A percentile compares a stretch with the other conserved stretches of the same genome.
Conservation (phyloP, 2,888 invertebrate genomes). For the Lasioglossum marginatum region DNA sequence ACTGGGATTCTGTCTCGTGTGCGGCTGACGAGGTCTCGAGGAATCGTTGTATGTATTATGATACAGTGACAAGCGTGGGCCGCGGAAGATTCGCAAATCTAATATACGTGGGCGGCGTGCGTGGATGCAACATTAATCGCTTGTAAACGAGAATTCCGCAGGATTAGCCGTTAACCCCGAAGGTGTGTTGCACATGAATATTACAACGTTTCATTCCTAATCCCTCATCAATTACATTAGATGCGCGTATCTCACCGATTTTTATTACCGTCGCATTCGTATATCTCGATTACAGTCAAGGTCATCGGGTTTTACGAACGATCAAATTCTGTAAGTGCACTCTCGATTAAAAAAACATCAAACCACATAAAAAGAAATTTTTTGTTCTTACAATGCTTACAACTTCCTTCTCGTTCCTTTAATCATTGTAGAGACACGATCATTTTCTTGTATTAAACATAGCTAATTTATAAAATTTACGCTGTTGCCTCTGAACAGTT, state of each 20-base stretch:
- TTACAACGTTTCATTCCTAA: neutral
- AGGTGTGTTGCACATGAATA: conserved; percentile 1
- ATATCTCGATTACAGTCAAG: neutral
- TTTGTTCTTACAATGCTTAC: no score
- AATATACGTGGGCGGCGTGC: conserved; percentile 52
- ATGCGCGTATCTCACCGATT: neutral
- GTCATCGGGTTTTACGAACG: neutral
- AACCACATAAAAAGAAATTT: no score
- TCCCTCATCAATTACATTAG: neutral
- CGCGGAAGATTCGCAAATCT: conserved; percentile 53
- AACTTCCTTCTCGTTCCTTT: no score
- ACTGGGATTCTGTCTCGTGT: conserved; percentile 39
- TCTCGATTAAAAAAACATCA: neutral
- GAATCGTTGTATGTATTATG: conserved; percentile 53
- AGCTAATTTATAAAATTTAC: no score
- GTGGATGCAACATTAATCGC: conserved; percentile 66
- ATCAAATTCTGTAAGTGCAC: neutral
- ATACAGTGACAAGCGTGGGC: conserved; percentile 57
- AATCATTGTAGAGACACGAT: no score
- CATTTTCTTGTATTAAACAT: no score
- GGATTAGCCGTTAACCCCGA: conserved; percentile 40
- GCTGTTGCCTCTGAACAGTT: neutral
- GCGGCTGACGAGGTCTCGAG: conserved; percentile 49
- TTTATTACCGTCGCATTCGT: neutral
- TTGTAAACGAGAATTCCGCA: conserved; percentile 58